These are phyloP conservation scores for Acanthopleura granulata DNA, from an alignment of 2,888 invertebrate genomes.

Conservation along the genomic window DNA sequence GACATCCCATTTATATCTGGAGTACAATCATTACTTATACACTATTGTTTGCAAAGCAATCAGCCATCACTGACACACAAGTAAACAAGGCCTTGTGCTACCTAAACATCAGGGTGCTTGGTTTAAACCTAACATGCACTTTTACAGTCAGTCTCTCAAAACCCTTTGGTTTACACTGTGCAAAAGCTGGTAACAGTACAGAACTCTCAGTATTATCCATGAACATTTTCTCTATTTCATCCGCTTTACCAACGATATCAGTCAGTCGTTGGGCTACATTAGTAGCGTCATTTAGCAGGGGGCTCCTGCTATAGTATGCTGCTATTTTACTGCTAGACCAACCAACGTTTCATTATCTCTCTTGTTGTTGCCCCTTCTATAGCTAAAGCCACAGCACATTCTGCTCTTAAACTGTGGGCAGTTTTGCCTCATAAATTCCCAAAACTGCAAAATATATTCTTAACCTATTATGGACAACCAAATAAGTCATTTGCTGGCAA, in stretches of 20 bases:
- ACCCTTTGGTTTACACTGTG: background rate
- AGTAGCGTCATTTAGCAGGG: background rate
- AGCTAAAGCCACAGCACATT: constrained; percentile 6
- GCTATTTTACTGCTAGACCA: constrained; percentile 16
- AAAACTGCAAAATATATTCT: too few species aligned
- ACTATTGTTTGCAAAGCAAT: too few species aligned
- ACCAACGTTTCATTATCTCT: constrained; percentile 12
- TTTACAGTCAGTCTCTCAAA: too few species aligned
- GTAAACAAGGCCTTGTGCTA: too few species aligned
- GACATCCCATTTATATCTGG: too few species aligned
- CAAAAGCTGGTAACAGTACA: constrained; percentile 3
- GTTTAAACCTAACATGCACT: too few species aligned
- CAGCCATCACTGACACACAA: too few species aligned
- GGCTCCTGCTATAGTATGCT: background rate
- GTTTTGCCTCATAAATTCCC: background rate
- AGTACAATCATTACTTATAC: too few species aligned
- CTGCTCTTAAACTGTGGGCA: constrained; percentile 17
- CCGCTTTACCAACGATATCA: background rate
- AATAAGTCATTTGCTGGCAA: too few species aligned
- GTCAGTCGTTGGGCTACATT: background rate
- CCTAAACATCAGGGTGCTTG: too few species aligned
- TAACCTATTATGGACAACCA: too few species aligned
- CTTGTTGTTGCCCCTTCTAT: too few species aligned
- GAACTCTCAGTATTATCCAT: background rate
- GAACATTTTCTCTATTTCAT: background rate